These are phyloP conservation scores for Piaya cayana DNA, from an alignment of 2,113 vertebrate genomes.

Conservation along the genomic window DNA sequence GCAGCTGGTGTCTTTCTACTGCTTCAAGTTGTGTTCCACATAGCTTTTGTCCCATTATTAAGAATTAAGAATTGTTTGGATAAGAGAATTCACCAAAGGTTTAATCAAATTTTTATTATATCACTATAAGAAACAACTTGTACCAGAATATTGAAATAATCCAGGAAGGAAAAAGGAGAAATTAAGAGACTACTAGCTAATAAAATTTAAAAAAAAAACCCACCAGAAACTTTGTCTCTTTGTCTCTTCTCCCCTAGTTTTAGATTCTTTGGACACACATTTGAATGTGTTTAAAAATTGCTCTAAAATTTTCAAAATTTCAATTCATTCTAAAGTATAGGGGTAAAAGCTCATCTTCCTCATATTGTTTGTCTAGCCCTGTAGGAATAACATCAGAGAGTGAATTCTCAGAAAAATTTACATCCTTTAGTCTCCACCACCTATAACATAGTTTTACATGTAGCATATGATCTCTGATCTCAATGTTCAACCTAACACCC, in stretches of 20 bases:
- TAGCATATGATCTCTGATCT: not conserved
- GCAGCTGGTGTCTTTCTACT: not conserved
- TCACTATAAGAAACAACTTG: not conserved
- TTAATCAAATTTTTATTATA: not conserved
- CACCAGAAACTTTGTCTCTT: accelerated
- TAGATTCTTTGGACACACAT: not conserved
- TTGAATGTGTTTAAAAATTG: not conserved
- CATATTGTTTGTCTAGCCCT: not conserved
- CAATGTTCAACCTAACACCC: not conserved
- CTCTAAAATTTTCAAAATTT: not conserved
- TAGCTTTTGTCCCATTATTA: not conserved
- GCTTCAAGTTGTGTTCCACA: not conserved
- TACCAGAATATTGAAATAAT: not conserved
- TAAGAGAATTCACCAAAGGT: not conserved
- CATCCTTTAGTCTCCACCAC: not conserved
- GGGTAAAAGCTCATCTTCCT: not conserved
- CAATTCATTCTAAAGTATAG: not conserved
- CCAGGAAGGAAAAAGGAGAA: not conserved
- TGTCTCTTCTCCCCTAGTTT: not conserved
- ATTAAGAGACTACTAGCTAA: not conserved
- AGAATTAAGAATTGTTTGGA: not conserved
- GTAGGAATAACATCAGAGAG: not conserved
- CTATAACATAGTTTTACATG: not conserved
- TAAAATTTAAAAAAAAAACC: too few species aligned
- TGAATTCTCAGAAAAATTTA: not conserved